Evolutionary conservation across 2,888 invertebrate genomes (phyloP).

Genomic region (Monopis laevigella): DNA sequence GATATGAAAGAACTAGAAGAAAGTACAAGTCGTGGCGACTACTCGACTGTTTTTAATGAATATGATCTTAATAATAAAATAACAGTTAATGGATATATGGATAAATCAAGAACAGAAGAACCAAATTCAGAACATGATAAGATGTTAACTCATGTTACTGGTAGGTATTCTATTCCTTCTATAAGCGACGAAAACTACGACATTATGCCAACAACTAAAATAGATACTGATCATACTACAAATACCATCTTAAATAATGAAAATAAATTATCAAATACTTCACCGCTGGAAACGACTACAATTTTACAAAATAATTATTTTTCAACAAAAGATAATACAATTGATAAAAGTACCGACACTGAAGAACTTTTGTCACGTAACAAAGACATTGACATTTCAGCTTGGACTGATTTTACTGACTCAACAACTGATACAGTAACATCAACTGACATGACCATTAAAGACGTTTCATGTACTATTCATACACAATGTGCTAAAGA

Average conservation of each 20-base stretch:
- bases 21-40: background rate
- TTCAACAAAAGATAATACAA: background rate
- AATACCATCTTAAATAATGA: too few species aligned
- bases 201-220: too few species aligned
- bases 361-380: conserved; percentile 50
- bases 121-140: too few species aligned
- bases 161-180: too few species aligned
- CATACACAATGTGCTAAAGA: conserved; percentile 71
- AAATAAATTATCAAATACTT: background rate
- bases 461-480: conserved; percentile 62
- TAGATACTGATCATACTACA: too few species aligned
- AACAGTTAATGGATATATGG: background rate
- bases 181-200: too few species aligned
- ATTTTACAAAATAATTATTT: background rate
- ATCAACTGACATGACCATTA: conserved; percentile 26
- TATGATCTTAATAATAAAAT: background rate
- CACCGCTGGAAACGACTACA: background rate
- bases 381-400: conserved; percentile 53
- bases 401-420: conserved; percentile 50
- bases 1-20: too few species aligned
- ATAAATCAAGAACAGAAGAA: too few species aligned
- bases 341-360: conserved; percentile 15
- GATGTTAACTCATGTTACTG: too few species aligned
- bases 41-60: background rate
- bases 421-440: conserved; percentile 38